Base-by-base conservation (phyloP, 1,140 invertebrate species). In the Dryas iulia region DNA sequence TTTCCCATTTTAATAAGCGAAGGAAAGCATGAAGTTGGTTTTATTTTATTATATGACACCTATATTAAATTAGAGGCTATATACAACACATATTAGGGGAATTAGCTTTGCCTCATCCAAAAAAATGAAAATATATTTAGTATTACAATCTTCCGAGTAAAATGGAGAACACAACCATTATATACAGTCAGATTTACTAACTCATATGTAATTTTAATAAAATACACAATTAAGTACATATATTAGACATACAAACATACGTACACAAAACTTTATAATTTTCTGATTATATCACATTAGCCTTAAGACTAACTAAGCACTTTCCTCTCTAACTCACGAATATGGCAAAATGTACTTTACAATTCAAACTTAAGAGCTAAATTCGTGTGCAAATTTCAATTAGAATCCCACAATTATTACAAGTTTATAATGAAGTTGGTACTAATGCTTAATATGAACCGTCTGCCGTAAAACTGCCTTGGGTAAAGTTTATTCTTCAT, bases 401-500 rank as follows among this genome's bases (percentile, higher is more conserved):
- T 25, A 61, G 33, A 61, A 25, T 47, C 39, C 24, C 59, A 47
- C 59, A 61, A 61, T 61, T 61, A 61, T 61, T 47, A 61, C 35
- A 61, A 61, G 23, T 61, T 61, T 61, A 52, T 61, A 61, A 61
- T 52, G 59, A 61, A 61, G 33, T 61, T 61, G 33, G 59, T 61
- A 61, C 24, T 61, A 61, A 61, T 61, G 35, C 39, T 61, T 47
- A 61, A 61, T 61, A 61, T 47, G 59, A 61, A 61, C 23, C 59
- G 59, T 47, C 59, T 53, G 59, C 59, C 28, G 39, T 62, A 62
- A 62, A 61, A 61, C 59, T 62, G 59, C 39, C 59, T 62, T 30
- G 59, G 39, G 35, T 62, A 21, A 62, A 62, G 59, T 62, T 62
- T 62, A 62, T 62, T 62, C 59, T 62, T 62, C 59, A 62, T 62